Evolutionary conservation across 2,113 vertebrate genomes (phyloP).

Genomic region (Bolborhynchus lineola): DNA sequence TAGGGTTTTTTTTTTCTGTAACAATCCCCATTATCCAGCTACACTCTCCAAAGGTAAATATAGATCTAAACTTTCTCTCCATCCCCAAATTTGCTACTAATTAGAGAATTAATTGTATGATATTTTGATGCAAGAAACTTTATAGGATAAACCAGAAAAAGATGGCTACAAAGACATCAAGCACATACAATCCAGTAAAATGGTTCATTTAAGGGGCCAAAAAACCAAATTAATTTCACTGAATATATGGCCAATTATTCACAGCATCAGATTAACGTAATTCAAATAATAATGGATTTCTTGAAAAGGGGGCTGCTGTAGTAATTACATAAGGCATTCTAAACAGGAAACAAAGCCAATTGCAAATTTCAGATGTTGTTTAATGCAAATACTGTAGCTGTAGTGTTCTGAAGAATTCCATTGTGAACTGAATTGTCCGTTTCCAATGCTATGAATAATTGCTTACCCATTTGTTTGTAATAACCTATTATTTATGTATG

Average conservation of each 20-base stretch:
- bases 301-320: background rate
- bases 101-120: background rate
- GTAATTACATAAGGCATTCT: constrained; percentile 10
- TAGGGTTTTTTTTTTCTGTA: background rate
- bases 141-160: background rate
- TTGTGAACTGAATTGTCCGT: background rate
- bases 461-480: constrained; percentile 9
- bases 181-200: background rate
- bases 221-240: background rate
- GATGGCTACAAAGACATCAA: background rate
- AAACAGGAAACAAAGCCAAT: background rate
- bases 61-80: background rate
- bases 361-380: constrained; percentile 24
- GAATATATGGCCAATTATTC: background rate
- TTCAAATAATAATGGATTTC: constrained; percentile 7
- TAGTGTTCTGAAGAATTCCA: constrained; percentile 2
- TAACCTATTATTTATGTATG: constrained; percentile 40
- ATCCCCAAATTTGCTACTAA: background rate
- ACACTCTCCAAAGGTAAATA: background rate
- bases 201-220: background rate
- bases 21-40: background rate
- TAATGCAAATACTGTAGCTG: background rate
- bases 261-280: background rate
- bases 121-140: background rate
- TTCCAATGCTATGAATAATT: constrained; percentile 10